A percentile compares a stretch with the other conserved stretches of the same genome.
Evolutionary conservation across 2,113 vertebrate species (phyloP).

Genomic region (Plotosus lineatus): DNA sequence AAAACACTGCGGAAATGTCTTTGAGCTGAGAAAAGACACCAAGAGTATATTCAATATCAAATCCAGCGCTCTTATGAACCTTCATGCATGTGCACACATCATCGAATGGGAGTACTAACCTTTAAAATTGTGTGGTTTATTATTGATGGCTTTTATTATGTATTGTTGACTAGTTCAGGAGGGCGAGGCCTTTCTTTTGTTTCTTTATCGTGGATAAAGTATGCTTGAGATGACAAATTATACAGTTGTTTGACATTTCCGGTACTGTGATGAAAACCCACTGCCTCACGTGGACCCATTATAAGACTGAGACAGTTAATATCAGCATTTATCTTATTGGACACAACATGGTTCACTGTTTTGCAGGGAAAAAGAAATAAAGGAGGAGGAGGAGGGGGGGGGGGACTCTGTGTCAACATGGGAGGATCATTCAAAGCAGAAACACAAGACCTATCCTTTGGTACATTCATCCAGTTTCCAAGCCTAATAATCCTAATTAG

Average conservation of each 20-base stretch:
- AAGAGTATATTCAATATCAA: too few species aligned
- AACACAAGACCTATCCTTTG: background rate
- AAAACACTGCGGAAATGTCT: conserved; percentile 5
- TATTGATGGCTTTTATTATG: conserved; percentile 82
- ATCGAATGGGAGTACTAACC: conserved; percentile 96
- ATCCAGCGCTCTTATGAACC: conserved; percentile 77
- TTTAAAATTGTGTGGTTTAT: conserved; percentile 95
- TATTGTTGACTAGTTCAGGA: conserved; percentile 71
- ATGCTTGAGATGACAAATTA: conserved; percentile 67
- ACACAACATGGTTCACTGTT: background rate
- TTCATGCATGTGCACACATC: conserved; percentile 96
- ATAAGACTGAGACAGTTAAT: conserved; percentile 1
- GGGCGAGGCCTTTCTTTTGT: conserved; percentile 81
- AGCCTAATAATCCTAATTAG: too few species aligned
- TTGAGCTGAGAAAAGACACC: background rate
- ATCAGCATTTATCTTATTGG: background rate
- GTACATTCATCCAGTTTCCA: too few species aligned
- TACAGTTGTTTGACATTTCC: background rate
- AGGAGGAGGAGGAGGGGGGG: too few species aligned
- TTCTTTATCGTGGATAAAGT: conserved; percentile 87
- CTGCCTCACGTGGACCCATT: background rate
- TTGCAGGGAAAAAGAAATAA: background rate
- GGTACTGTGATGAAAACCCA: background rate
- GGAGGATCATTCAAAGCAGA: background rate
- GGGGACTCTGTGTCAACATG: too few species aligned